Base-by-base conservation (phyloP, 2,888 invertebrate species). In the Bedellia somnulentella region DNA sequence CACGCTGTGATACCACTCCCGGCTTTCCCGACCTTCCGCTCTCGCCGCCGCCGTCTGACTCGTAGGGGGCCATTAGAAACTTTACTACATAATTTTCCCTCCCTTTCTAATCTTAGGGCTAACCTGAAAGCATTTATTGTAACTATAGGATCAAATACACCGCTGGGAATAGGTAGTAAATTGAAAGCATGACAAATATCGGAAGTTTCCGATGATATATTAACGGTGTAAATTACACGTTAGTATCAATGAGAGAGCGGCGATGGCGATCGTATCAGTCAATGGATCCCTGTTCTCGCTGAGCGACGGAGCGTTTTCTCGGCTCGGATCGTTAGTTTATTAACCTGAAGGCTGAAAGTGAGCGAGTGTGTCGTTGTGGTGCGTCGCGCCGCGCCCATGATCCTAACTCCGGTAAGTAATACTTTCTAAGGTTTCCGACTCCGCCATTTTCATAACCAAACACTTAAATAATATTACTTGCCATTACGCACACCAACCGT, bases 361-460 rank as follows among this genome's bases (percentile, higher is more conserved):
- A 58, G 60, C n/a, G n/a, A n/a, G n/a, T n/a, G 13, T 21, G 14
- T 15, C 14, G 17, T 55, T 53, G 45, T 53, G 45, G 54, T 56
- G 53, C 53, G 53, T 46, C 54, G 68, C 66, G 70, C 70, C 68
- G 73, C 73, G 73, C 73, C 73, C 71, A 75, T 75, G 73, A 60
- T 52, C 63, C 54, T 57, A 57, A 58, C 59, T 57, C 60, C 61
- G 73, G 73, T 73, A 58, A 75, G 73, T 75, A 57, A 47, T 75
- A 71, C 53, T 49, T 63, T 62, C 49, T 75, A 73, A 70, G 73
- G 68, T 59, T 71, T 73, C 70, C 47, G 39, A 53, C 44, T 58
- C 59, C 61, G 61, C 59, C 59, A 57, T 60, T 61, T 60, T 57
- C 50, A 17, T 10, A 16, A 49, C 49, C n/a, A n/a, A n/a, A n/a